Percentiles rank a stretch among this genome's conserved stretches.
Evolutionary conservation across 2,888 invertebrate genomes (phyloP).

Genomic region (Pheosia gnoma): DNA sequence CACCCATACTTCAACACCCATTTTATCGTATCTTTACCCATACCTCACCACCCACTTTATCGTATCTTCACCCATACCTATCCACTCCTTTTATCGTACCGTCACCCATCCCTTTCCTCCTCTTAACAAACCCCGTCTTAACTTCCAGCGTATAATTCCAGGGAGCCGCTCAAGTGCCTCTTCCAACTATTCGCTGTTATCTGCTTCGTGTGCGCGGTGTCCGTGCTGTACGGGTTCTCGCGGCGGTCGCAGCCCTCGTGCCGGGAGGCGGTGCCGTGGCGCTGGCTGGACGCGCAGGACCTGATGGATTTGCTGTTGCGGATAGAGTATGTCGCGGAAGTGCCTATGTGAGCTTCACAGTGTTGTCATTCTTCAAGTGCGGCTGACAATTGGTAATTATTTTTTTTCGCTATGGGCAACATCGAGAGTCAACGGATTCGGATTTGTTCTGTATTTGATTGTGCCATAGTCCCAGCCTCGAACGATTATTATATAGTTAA

Average conservation of each 20-base stretch:
- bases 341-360: slow-evolving; percentile 63
- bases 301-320: slow-evolving; percentile 67
- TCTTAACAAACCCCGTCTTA: slow-evolving; percentile 36
- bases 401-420: no score
- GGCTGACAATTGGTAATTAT: no score
- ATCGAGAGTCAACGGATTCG: no score
- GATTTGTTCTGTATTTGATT: no score
- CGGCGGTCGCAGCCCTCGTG: slow-evolving; percentile 33
- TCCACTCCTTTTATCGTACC: not conserved
- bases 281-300: slow-evolving; percentile 70
- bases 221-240: slow-evolving; percentile 57
- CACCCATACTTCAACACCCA: not conserved
- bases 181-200: slow-evolving; percentile 74
- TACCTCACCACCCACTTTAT: not conserved
- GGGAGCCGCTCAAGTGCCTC: slow-evolving; percentile 70
- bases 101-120: slow-evolving; percentile 6
- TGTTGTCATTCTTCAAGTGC: not conserved
- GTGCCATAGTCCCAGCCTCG: no score
- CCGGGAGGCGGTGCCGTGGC: slow-evolving; percentile 58
- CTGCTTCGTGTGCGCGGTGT: slow-evolving; percentile 67
- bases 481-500: no score
- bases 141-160: slow-evolving; percentile 65
- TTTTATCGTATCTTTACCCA: no score
- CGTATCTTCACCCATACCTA: not conserved
- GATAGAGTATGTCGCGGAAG: slow-evolving; percentile 74